These are phyloP conservation scores for Pteropus rufus DNA, from an alignment of 2,797 vertebrate genomes.

Conservation along the genomic window DNA sequence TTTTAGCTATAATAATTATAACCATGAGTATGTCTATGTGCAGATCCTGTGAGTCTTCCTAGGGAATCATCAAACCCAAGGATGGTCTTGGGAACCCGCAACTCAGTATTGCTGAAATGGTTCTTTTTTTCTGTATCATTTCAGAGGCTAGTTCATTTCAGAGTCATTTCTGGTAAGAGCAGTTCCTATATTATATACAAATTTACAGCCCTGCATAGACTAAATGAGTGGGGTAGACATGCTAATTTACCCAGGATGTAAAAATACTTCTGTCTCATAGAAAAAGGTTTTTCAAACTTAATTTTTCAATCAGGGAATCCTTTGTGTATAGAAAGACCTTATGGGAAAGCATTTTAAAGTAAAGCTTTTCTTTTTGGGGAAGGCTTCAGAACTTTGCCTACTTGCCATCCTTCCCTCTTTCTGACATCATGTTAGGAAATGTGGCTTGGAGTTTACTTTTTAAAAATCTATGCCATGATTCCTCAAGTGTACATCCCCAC, in stretches of 20 bases:
- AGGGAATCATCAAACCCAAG: neutral
- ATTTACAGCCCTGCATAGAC: neutral
- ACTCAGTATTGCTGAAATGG: neutral
- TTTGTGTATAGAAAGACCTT: neutral
- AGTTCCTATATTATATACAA: neutral
- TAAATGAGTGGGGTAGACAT: neutral
- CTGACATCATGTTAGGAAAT: neutral
- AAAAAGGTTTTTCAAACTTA: neutral
- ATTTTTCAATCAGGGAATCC: neutral
- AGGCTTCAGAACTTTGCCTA: neutral
- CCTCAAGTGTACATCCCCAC: neutral
- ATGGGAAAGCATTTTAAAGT: neutral
- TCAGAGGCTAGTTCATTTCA: neutral
- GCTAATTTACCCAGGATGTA: neutral
- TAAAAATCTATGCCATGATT: neutral
- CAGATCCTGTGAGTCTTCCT: neutral
- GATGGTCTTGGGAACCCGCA: neutral
- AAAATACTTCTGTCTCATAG: neutral
- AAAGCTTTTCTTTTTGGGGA: neutral
- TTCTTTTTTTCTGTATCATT: neutral
- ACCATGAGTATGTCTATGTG: neutral
- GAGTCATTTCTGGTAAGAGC: neutral
- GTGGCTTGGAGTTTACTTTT: neutral
- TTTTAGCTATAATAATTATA: neutral
- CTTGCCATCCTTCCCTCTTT: rapidly evolving